A percentile compares a stretch with the other conserved stretches of the same genome.
Evolutionary conservation across 2,113 vertebrate species (phyloP).

Genomic region (Micromys minutus): DNA sequence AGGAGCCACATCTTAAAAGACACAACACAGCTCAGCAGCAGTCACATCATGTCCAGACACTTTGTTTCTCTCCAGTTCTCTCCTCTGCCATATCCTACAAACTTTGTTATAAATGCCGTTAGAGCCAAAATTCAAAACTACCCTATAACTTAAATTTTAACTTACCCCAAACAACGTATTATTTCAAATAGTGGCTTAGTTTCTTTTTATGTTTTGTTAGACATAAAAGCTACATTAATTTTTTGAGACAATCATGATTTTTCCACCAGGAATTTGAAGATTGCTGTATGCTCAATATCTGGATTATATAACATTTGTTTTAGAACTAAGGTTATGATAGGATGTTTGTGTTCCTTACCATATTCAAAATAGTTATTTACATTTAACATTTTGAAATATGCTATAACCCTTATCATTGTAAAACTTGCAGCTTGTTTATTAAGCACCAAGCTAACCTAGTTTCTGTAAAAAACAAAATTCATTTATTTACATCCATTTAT

Average conservation of each 20-base stretch:
- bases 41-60: neutral
- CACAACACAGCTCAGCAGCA: too few relatives aligned
- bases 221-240: neutral
- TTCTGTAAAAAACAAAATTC: neutral
- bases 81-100: too few relatives aligned
- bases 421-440: neutral
- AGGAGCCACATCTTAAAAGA: neutral
- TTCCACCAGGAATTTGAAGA: neutral
- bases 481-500: neutral
- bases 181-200: neutral
- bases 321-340: neutral
- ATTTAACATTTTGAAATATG: neutral
- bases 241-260: constrained; percentile 5
- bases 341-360: neutral
- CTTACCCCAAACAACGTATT: neutral
- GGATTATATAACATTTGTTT: neutral
- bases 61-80: too few relatives aligned
- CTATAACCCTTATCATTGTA: neutral
- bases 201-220: neutral
- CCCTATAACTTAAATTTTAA: neutral
- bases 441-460: neutral
- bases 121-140: constrained; percentile 23
- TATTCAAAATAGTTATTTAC: neutral
- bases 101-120: neutral
- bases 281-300: neutral